Percentiles rank a stretch among this genome's conserved stretches.
Conservation (phyloP, 2,888 invertebrate species). For the Myopa tessellatipennis region DNA sequence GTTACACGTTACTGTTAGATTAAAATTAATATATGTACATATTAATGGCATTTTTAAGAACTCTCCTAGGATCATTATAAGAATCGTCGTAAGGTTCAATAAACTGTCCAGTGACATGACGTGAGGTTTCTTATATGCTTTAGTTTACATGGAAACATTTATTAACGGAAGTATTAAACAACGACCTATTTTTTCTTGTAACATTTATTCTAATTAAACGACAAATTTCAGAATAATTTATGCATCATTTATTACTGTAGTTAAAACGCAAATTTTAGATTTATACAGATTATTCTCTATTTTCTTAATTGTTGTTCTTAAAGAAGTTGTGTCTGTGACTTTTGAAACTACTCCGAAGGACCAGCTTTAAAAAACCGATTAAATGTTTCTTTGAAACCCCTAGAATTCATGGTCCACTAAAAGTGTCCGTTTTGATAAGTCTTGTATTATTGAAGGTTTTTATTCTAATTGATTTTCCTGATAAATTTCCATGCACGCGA, state of each 20-base stretch:
- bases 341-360: too few relatives aligned
- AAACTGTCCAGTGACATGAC: neutral
- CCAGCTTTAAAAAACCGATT: too few relatives aligned
- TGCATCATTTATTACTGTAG: neutral
- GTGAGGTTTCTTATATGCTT: neutral
- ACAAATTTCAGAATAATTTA: neutral
- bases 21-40: neutral
- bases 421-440: too few relatives aligned
- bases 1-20: neutral
- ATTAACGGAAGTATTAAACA: neutral
- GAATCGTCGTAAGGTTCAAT: neutral
- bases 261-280: neutral
- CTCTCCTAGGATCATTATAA: neutral
- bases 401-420: too few relatives aligned
- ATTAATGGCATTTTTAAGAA: neutral
- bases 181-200: neutral
- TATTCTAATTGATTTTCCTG: neutral
- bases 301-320: too few relatives aligned
- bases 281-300: too few relatives aligned
- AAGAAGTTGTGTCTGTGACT: too few relatives aligned
- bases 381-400: too few relatives aligned
- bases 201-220: neutral
- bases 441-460: neutral
- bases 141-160: neutral
- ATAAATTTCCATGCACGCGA: conserved; percentile 23